Conservation (phyloP, 2,113 vertebrate genomes). For the Osmerus mordax region DNA sequence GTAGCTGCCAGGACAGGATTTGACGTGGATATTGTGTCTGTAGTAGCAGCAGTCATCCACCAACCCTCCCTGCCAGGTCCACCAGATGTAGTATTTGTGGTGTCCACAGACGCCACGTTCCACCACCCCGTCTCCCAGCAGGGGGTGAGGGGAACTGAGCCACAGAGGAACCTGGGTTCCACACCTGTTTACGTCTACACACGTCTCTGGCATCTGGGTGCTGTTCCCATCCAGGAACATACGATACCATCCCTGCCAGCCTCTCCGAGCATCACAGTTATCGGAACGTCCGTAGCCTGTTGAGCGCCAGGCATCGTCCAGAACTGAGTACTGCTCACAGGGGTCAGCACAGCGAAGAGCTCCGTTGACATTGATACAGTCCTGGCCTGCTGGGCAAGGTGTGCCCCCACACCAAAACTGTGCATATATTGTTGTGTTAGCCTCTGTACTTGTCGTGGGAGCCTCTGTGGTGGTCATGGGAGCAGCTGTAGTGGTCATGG, state of each 20-base stretch:
- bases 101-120: constrained; percentile 8
- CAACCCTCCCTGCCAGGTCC: too few relatives aligned
- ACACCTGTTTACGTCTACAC: constrained; percentile 27
- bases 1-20: constrained; percentile 45
- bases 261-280: neutral
- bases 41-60: too few relatives aligned
- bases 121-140: constrained; percentile 31
- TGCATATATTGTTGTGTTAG: too few relatives aligned
- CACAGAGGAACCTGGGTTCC: constrained; percentile 42
- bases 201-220: constrained; percentile 51
- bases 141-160: constrained; percentile 43
- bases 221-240: constrained; percentile 24
- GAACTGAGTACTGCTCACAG: too few relatives aligned
- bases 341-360: too few relatives aligned
- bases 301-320: too few relatives aligned
- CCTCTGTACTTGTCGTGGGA: too few relatives aligned
- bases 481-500: too few relatives aligned
- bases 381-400: constrained; percentile 36
- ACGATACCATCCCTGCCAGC: constrained; percentile 57
- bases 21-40: constrained; percentile 36
- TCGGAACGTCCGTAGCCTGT: constrained; percentile 8
- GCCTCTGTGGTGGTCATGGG: too few relatives aligned
- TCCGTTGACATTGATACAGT: constrained; percentile 31
- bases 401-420: constrained; percentile 7
- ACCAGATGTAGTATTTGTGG: too few relatives aligned